phyloP scores from a whole-genome alignment of 2,888 invertebrate genomes.

The Mythimna loreyi region DNA sequence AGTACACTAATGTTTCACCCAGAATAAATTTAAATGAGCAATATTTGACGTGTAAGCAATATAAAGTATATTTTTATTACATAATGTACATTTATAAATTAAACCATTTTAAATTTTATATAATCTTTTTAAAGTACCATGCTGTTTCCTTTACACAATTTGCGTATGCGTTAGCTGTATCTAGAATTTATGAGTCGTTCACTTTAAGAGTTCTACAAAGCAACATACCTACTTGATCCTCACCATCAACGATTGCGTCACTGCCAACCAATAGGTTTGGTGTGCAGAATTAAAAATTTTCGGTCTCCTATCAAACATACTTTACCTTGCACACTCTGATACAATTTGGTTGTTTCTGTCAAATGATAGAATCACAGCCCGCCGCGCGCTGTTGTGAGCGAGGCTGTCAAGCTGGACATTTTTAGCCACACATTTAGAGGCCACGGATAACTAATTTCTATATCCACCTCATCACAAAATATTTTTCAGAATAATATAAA shows the following conservation, averaged over 20 bases:
- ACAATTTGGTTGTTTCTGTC: background rate
- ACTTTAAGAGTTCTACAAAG: background rate
- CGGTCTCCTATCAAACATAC: no score
- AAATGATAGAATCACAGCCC: background rate
- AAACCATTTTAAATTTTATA: constrained; percentile 50
- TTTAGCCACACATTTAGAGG: background rate
- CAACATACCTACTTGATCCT: no score
- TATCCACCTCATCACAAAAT: no score
- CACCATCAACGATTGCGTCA: no score
- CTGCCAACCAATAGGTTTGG: no score
- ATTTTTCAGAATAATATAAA: background rate
- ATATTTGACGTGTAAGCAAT: constrained; percentile 68
- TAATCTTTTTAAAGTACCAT: background rate
- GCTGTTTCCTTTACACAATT: background rate
- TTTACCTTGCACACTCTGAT: no score
- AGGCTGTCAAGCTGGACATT: background rate
- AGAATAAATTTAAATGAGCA: constrained; percentile 58
- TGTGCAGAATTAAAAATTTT: no score
- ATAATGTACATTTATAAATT: constrained; percentile 61
- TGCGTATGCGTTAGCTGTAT: background rate
- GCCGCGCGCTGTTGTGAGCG: background rate
- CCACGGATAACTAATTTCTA: no score
- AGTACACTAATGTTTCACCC: constrained; percentile 57
- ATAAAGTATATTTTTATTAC: constrained; percentile 66
- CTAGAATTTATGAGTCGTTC: background rate